Conservation (phyloP, 2,797 vertebrate genomes). For the Peromyscus aztecus region DNA sequence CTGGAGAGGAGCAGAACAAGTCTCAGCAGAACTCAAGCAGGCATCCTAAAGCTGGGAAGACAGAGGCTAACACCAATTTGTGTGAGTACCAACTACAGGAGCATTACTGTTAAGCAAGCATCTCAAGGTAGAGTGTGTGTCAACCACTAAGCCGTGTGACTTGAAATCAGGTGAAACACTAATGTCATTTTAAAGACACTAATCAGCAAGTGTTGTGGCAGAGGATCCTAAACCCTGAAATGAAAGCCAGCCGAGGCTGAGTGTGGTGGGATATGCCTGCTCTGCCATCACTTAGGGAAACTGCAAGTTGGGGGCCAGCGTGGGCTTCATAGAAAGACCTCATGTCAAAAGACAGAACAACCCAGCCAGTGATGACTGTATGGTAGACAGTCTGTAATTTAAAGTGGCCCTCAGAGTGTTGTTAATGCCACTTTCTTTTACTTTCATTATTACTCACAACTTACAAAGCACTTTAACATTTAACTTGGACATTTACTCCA, state of each 20-base stretch:
- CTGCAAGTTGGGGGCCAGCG: neutral
- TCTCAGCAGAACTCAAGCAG: conserved; percentile 90
- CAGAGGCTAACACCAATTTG: conserved; percentile 88
- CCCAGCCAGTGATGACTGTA: neutral
- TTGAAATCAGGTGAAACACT: conserved; percentile 54
- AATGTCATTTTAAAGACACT: neutral
- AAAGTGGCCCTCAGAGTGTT: neutral
- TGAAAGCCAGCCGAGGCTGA: neutral
- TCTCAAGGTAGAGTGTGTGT: neutral
- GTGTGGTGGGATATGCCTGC: neutral
- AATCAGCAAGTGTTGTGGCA: neutral
- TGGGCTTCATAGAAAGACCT: neutral
- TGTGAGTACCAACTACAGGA: conserved; percentile 86
- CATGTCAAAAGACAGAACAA: neutral
- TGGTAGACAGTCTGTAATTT: neutral
- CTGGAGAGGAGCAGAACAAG: conserved; percentile 95
- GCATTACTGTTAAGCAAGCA: neutral
- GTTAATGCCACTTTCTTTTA: conserved; percentile 34
- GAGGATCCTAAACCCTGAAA: conserved; percentile 31
- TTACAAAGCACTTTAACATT: conserved; percentile 60
- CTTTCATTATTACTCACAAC: conserved; percentile 26
- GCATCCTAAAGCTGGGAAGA: conserved; percentile 90
- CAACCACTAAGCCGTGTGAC: neutral
- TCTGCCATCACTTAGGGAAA: neutral
- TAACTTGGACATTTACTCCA: conserved; percentile 38